Percentiles rank a stretch among this genome's conserved stretches.
Conservation (phyloP, 2,113 vertebrate species). For the Podarcis cretensis region DNA sequence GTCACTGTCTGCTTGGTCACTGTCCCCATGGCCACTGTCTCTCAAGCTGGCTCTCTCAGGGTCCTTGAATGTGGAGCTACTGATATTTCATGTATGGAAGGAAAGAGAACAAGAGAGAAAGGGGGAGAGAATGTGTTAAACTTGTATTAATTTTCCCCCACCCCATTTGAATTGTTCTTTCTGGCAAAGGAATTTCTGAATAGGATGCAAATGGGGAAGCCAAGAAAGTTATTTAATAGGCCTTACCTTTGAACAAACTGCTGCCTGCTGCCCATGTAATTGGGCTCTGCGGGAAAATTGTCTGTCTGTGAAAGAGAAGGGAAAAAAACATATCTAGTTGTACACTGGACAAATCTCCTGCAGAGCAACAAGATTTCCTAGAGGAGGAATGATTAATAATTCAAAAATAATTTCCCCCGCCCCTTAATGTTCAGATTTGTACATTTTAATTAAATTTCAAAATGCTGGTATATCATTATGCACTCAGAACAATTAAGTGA, state of each 20-base stretch:
- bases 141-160: conserved; percentile 75
- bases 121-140: conserved; percentile 37
- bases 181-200: conserved; percentile 79
- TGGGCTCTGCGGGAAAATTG: conserved; percentile 99
- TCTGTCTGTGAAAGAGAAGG: conserved; percentile 96
- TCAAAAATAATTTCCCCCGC: conserved; percentile 61
- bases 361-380: conserved; percentile 89
- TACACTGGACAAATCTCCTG: conserved; percentile 86
- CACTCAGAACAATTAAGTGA: conserved; percentile 82
- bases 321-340: conserved; percentile 86
- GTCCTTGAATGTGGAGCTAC: conserved; percentile 99
- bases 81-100: conserved; percentile 75
- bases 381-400: conserved; percentile 92
- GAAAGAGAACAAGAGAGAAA: conserved; percentile 47
- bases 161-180: conserved; percentile 76
- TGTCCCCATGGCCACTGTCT: conserved; percentile 99
- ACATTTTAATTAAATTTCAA: conserved; percentile 88
- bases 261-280: conserved; percentile 99
- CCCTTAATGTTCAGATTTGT: conserved; percentile 85
- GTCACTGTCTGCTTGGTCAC: conserved; percentile 99
- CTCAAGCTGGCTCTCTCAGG: conserved; percentile 98
- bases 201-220: conserved; percentile 79
- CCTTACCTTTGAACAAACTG: conserved; percentile 99
- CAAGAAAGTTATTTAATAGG: conserved; percentile 86
- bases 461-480: conserved; percentile 84